Conservation (phyloP, 1,140 invertebrate genomes). For the Drosophila kepulauana region DNA sequence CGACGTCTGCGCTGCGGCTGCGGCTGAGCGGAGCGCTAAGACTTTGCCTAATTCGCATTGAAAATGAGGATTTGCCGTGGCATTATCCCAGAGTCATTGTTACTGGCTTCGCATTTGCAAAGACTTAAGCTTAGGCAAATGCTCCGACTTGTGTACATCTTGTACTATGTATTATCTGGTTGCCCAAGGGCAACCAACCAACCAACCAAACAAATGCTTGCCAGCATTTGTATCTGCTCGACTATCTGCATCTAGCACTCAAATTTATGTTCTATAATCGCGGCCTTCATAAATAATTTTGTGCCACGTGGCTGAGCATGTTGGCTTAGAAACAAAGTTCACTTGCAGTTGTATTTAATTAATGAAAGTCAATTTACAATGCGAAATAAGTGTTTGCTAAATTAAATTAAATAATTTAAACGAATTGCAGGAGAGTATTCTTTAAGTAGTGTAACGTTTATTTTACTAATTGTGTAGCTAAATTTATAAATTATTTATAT, state of each 20-base stretch:
- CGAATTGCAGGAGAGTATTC: no score
- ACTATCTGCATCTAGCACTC: slow-evolving; percentile 4
- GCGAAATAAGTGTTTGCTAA: no score
- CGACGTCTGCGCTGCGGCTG: neutral
- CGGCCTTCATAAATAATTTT: neutral
- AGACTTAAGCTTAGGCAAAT: slow-evolving; percentile 1
- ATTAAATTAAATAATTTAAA: no score
- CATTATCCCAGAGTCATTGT: slow-evolving; percentile 32
- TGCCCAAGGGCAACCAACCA: neutral
- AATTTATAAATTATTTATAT: neutral
- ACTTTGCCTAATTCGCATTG: slow-evolving; percentile 41
- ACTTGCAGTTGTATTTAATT: no score
- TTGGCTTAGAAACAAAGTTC: neutral
- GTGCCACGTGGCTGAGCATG: neutral
- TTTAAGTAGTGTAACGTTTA: no score
- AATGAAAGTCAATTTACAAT: no score
- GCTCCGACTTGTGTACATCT: neutral
- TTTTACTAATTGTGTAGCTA: no score
- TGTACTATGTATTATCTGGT: neutral
- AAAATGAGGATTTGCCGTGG: slow-evolving; percentile 44
- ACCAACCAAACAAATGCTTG: no score
- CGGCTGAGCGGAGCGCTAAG: slow-evolving; percentile 4
- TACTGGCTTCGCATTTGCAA: slow-evolving; percentile 34
- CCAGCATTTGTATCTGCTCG: neutral
- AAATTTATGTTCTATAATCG: slow-evolving; percentile 19